Conservation (phyloP, 2,888 invertebrate genomes). For the Agrilus cyanescens region DNA sequence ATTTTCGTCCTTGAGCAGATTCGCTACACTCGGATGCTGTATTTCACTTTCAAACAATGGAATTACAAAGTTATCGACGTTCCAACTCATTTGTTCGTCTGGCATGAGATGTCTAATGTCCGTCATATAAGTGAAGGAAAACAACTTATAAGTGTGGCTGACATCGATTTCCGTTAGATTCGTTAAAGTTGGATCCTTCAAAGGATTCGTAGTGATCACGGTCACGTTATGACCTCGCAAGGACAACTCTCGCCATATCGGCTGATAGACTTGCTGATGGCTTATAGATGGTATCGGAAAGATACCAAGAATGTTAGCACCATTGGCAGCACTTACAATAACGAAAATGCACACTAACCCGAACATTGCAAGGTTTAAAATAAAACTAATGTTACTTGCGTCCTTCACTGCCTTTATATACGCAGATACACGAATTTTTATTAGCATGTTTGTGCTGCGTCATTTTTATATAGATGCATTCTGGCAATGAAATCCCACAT, state of each 20-base stretch:
- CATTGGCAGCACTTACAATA: conserved; percentile 7
- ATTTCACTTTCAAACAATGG: conserved; percentile 9
- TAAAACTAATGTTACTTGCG: too few relatives aligned
- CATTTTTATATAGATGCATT: too few relatives aligned
- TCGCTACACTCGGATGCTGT: conserved; percentile 16
- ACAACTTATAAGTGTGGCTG: conserved; percentile 23
- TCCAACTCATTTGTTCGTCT: conserved; percentile 9
- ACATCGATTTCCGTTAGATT: conserved; percentile 35
- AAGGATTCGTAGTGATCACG: conserved; percentile 34
- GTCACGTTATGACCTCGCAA: conserved; percentile 38
- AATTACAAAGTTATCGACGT: conserved; percentile 15
- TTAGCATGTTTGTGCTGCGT: too few relatives aligned
- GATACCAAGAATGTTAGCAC: conserved; percentile 34
- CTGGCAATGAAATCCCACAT: too few relatives aligned
- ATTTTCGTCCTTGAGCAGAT: conserved; percentile 18
- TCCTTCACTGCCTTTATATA: too few relatives aligned
- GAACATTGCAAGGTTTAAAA: too few relatives aligned
- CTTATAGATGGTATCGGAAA: conserved; percentile 36
- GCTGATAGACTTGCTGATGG: conserved; percentile 37
- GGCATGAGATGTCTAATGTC: conserved; percentile 15
- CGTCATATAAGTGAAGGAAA: conserved; percentile 1
- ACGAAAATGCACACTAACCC: too few relatives aligned
- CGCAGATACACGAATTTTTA: too few relatives aligned
- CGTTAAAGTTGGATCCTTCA: conserved; percentile 27
- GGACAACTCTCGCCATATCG: conserved; percentile 35